Percentiles rank a stretch among this genome's conserved stretches.
Evolutionary conservation across 2,113 vertebrate genomes (phyloP).

Genomic region (Aspidoscelis tigris): DNA sequence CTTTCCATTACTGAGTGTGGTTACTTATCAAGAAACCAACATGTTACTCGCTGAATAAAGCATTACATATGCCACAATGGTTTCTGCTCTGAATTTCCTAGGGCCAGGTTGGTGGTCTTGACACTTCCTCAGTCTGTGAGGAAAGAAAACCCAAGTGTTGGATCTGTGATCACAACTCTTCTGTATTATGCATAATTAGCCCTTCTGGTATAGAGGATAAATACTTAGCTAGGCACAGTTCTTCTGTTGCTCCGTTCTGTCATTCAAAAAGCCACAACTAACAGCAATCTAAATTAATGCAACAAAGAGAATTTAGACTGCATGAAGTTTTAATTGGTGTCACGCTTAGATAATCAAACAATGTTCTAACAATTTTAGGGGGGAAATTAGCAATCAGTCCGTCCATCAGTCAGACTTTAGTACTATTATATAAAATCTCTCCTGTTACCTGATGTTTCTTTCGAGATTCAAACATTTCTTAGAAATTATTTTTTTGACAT

Average conservation of each 20-base stretch:
- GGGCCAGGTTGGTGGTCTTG: no score
- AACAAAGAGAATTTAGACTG: background rate
- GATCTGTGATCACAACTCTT: background rate
- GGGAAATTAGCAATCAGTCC: no score
- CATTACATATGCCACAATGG: no score
- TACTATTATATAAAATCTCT: background rate
- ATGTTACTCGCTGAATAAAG: no score
- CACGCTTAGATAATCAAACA: no score
- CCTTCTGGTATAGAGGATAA: background rate
- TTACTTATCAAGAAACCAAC: no score
- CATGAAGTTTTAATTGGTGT: background rate
- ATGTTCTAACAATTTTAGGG: background rate
- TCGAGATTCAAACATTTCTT: background rate
- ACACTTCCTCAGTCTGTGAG: background rate
- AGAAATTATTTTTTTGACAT: constrained; percentile 17
- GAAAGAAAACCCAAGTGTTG: background rate
- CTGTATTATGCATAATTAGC: background rate
- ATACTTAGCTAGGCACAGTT: background rate
- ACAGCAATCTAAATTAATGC: background rate
- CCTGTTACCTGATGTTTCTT: no score
- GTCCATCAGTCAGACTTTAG: background rate
- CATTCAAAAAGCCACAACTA: background rate
- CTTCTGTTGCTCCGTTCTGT: background rate
- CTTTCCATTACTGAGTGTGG: no score
- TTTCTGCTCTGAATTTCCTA: no score